These are phyloP conservation scores for Metacarcinus magister DNA, from an alignment of 2,888 invertebrate species.

Conservation along the genomic window DNA sequence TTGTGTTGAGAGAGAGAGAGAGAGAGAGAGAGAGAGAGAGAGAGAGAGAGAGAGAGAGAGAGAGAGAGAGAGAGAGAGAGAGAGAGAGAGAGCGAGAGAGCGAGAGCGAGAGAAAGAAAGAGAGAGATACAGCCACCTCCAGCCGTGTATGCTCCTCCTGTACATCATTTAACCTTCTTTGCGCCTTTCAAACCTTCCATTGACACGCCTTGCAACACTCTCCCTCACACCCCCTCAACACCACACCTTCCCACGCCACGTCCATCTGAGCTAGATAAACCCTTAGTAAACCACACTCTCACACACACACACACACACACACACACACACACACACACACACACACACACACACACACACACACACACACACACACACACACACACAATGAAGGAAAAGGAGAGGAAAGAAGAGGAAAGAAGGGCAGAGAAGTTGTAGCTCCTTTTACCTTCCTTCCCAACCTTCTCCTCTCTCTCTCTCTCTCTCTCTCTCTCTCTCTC, in stretches of 20 bases:
- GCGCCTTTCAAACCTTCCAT: not conserved
- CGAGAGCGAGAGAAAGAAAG: too few relatives aligned
- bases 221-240: not conserved
- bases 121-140: not conserved
- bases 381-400: not conserved
- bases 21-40: not conserved
- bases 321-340: not conserved
- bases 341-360: constrained; percentile 11
- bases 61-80: not conserved
- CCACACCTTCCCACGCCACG: not conserved
- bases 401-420: not conserved
- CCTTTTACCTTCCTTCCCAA: not conserved
- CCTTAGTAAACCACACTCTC: too few relatives aligned
- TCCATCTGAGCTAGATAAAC: too few relatives aligned
- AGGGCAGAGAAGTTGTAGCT: not conserved
- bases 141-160: not conserved
- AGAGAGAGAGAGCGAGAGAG: too few relatives aligned
- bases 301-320: not conserved
- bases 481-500: not conserved
- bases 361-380: constrained; percentile 26
- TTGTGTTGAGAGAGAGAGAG: not conserved
- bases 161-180: not conserved
- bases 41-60: constrained; percentile 26
- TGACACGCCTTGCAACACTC: not conserved
- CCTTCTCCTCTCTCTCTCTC: not conserved